Evolutionary conservation across 2,113 vertebrate genomes (phyloP).

Genomic region (Notechis scutatus): DNA sequence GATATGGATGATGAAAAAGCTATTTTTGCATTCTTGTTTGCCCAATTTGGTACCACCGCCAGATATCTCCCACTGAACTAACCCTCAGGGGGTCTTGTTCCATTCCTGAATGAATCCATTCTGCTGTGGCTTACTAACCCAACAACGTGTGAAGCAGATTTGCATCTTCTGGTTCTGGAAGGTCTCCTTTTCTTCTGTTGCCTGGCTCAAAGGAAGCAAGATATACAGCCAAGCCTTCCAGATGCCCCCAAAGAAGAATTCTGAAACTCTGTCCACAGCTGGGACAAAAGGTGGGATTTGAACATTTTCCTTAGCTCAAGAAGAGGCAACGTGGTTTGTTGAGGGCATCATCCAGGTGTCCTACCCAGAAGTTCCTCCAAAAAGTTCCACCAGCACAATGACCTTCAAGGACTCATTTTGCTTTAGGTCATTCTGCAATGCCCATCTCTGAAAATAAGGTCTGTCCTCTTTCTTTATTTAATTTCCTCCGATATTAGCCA

Average conservation of each 20-base stretch:
- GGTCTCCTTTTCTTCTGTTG: background rate
- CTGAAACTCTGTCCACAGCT: background rate
- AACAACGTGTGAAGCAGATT: background rate
- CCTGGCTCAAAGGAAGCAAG: background rate
- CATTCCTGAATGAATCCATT: background rate
- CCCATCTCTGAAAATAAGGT: constrained; percentile 4
- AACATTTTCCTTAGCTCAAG: background rate
- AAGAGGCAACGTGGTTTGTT: background rate
- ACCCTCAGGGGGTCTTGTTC: background rate
- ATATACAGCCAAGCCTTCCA: background rate
- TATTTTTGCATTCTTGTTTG: background rate
- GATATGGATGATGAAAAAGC: background rate
- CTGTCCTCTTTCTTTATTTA: constrained; percentile 28
- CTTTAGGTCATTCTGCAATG: background rate
- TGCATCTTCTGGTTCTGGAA: background rate
- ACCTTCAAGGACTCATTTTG: background rate
- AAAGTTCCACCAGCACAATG: background rate
- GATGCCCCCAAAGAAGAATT: background rate
- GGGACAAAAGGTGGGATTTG: background rate
- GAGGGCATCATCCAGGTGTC: background rate
- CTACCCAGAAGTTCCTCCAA: background rate
- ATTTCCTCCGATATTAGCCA: constrained; percentile 50
- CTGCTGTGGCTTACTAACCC: background rate
- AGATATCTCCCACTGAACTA: background rate
- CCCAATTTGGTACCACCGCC: background rate